These are phyloP conservation scores for Riparia riparia DNA, from an alignment of 2,113 vertebrate species.

Conservation along the genomic window DNA sequence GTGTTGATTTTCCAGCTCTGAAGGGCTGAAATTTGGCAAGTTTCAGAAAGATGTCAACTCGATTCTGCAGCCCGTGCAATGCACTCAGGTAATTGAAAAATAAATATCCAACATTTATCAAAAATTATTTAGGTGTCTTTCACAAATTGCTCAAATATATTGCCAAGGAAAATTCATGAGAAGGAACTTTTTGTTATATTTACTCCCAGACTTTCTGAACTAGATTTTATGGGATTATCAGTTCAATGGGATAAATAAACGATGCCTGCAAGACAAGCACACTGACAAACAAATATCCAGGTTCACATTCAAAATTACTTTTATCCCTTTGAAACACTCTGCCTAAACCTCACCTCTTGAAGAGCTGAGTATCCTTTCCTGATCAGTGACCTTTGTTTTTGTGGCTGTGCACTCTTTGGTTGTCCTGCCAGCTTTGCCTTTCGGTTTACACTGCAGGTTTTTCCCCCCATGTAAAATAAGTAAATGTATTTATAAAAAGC, in stretches of 20 bases:
- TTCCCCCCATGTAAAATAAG: neutral
- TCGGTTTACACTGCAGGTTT: neutral
- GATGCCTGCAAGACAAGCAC: neutral
- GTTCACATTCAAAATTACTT: neutral
- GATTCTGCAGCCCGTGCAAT: neutral
- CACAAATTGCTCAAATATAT: neutral
- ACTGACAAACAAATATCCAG: neutral
- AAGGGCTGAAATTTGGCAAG: neutral
- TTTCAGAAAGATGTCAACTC: neutral
- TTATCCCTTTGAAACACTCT: neutral
- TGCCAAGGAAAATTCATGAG: neutral
- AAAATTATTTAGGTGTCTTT: neutral
- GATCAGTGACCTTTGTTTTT: neutral
- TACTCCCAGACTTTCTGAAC: neutral
- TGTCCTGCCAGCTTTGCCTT: conserved; percentile 1
- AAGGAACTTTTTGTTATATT: neutral
- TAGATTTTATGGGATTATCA: neutral
- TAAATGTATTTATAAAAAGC: neutral
- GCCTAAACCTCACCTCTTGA: neutral
- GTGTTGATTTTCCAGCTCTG: neutral
- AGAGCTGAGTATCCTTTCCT: neutral
- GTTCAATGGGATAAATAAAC: neutral
- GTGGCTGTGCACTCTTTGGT: neutral
- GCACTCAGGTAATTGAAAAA: neutral
- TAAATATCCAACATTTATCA: neutral